Percentiles rank a stretch among this genome's conserved stretches.
Evolutionary conservation across 1,140 invertebrate genomes (phyloP).

Genomic region (Cyrtorhinus lividipennis): DNA sequence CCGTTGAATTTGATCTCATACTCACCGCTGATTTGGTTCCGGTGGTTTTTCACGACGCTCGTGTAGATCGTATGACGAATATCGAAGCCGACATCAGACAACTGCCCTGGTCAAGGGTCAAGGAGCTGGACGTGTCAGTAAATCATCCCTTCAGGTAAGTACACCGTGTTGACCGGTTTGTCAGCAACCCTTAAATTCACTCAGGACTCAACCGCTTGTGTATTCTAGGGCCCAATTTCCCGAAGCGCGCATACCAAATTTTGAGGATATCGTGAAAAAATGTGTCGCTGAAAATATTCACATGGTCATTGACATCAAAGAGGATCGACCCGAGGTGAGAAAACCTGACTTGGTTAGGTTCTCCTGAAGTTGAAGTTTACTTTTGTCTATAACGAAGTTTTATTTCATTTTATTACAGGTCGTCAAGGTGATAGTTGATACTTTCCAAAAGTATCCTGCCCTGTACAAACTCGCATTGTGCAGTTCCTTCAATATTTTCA

Average conservation of each 20-base stretch:
- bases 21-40: constrained; percentile 55
- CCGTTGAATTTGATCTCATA: constrained; percentile 60
- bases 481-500: constrained; percentile 48
- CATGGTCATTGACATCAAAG: constrained; percentile 51
- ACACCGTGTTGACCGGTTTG: no score
- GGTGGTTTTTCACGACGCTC: constrained; percentile 58
- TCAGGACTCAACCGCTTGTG: no score
- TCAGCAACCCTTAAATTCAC: no score
- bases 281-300: constrained; percentile 37
- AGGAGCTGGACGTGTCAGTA: constrained; percentile 18
- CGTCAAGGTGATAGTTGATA: constrained; percentile 32
- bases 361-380: no score
- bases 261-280: constrained; percentile 40
- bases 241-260: constrained; percentile 38
- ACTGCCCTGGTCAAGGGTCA: constrained; percentile 46
- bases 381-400: no score
- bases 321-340: constrained; percentile 33
- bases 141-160: constrained; percentile 22
- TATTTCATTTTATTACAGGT: constrained; percentile 28
- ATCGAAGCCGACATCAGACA: constrained; percentile 37
- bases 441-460: constrained; percentile 40
- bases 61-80: constrained; percentile 50
- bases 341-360: neutral
- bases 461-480: constrained; percentile 44
- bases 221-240: constrained; percentile 34